Conservation (phyloP, 53 echinoderm and acorn worm genomes). For the Mesocentrotus franciscanus region DNA sequence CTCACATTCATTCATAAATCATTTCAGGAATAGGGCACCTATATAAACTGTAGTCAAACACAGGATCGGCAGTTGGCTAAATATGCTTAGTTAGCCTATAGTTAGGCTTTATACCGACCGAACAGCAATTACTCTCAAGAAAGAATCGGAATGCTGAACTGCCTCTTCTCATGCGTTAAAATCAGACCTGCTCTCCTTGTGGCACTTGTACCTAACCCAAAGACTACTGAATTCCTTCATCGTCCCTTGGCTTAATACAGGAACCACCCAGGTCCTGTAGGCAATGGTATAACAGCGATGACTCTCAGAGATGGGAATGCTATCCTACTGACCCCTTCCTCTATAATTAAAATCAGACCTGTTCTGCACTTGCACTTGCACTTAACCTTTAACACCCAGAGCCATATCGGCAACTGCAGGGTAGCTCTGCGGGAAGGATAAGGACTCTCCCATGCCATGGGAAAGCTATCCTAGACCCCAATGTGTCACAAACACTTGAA, state of each 20-base stretch:
- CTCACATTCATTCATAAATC: neutral
- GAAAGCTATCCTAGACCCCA: constrained; percentile 25
- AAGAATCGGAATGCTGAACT: too few species aligned
- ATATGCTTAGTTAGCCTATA: too few species aligned
- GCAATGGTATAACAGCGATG: too few species aligned
- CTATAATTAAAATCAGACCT: neutral
- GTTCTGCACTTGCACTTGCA: neutral
- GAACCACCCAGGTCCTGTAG: too few species aligned
- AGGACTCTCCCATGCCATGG: neutral
- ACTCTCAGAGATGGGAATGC: neutral
- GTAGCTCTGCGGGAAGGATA: neutral
- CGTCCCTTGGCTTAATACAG: too few species aligned
- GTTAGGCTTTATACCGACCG: neutral
- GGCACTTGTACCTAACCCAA: too few species aligned
- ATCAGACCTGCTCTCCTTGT: too few species aligned
- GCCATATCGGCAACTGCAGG: neutral
- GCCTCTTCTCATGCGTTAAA: too few species aligned
- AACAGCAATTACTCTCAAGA: neutral
- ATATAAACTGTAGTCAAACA: neutral
- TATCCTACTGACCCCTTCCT: neutral
- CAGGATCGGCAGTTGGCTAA: too few species aligned
- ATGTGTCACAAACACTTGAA: constrained; percentile 24
- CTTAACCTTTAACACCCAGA: neutral
- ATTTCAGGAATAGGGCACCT: neutral
- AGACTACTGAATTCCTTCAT: too few species aligned